These are phyloP conservation scores for Geodia barretti DNA, from an alignment of 37 sponge, comb jelly and placozoan genomes.

Conservation along the genomic window DNA sequence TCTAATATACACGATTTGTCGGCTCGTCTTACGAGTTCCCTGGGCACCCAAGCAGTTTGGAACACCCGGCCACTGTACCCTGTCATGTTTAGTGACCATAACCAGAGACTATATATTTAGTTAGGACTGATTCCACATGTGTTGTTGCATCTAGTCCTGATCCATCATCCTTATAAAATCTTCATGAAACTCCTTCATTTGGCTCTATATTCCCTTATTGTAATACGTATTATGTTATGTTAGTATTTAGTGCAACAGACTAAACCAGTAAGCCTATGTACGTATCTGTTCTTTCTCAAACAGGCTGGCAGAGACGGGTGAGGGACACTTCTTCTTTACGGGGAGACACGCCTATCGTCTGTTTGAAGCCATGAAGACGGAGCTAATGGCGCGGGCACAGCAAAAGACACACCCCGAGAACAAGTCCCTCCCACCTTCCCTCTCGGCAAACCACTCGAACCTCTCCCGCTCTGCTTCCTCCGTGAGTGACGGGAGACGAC, in stretches of 20 bases:
- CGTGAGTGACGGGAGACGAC: background rate
- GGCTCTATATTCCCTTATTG: too few relatives aligned
- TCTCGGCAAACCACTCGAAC: background rate
- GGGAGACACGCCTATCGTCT: constrained; percentile 39
- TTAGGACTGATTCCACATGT: too few relatives aligned
- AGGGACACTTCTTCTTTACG: constrained; percentile 71
- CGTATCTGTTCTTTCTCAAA: background rate
- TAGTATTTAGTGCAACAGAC: background rate
- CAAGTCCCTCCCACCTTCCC: background rate
- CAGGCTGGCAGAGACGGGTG: constrained; percentile 66
- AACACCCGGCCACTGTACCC: too few relatives aligned
- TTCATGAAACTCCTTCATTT: too few relatives aligned
- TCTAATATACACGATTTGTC: too few relatives aligned
- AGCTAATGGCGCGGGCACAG: constrained; percentile 28
- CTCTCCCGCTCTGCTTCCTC: background rate
- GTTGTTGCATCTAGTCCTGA: too few relatives aligned
- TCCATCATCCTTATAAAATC: too few relatives aligned
- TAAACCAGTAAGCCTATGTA: background rate
- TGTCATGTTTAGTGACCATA: too few relatives aligned
- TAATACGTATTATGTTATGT: background rate
- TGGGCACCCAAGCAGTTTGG: too few relatives aligned
- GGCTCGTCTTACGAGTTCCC: too few relatives aligned
- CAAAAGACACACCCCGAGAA: background rate
- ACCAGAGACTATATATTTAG: too few relatives aligned
- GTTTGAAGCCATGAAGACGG: constrained; percentile 47